A percentile compares a stretch with the other conserved stretches of the same genome.
Conservation (phyloP, 2,888 invertebrate genomes). For the Drosophila koepferae region DNA sequence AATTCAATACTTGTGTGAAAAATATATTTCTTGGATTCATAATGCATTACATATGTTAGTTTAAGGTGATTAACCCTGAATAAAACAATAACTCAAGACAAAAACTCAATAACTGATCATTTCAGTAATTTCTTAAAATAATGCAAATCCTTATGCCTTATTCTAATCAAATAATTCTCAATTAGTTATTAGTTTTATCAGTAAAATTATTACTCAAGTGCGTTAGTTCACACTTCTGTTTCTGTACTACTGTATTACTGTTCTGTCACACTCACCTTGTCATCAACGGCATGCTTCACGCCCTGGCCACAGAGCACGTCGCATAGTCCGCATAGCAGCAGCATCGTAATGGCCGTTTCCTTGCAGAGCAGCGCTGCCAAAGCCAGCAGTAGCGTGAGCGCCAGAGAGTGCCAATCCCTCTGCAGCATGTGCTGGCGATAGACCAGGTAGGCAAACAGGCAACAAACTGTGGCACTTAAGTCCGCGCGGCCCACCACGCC, state of each 20-base stretch:
- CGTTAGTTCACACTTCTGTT: background rate
- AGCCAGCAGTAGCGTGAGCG: constrained; percentile 88
- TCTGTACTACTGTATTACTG: background rate
- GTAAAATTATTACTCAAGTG: background rate
- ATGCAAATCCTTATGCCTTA: no score
- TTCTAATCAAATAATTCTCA: background rate
- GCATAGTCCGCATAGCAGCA: constrained; percentile 95
- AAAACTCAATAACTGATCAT: no score
- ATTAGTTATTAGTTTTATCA: background rate
- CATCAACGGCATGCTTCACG: constrained; percentile 45
- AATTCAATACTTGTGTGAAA: no score
- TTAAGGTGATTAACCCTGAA: no score
- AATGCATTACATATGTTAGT: no score
- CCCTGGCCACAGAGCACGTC: constrained; percentile 89
- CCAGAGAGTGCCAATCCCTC: constrained; percentile 81
- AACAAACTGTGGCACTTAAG: constrained; percentile 95
- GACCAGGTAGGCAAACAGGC: constrained; percentile 92
- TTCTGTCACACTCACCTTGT: constrained; percentile 86
- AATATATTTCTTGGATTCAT: no score
- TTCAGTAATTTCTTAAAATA: no score
- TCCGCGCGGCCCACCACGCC: constrained; percentile 98
- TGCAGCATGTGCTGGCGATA: constrained; percentile 87
- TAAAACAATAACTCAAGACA: no score
- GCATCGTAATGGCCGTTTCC: constrained; percentile 97
- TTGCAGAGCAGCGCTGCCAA: constrained; percentile 95